Conservation (phyloP, 2,113 vertebrate species). For the Benitochromis conjunctus region DNA sequence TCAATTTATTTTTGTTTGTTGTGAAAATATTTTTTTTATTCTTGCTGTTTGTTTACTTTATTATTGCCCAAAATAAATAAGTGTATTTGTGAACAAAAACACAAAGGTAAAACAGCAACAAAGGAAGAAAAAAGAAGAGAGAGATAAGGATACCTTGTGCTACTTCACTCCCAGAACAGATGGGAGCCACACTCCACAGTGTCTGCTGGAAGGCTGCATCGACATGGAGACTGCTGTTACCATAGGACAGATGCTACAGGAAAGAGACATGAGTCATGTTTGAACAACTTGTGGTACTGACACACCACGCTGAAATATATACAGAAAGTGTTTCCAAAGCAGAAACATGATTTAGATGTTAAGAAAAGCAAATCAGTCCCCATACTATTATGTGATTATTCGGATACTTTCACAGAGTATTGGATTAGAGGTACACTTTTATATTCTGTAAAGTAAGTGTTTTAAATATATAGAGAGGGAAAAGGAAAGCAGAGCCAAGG, state of each 20-base stretch:
- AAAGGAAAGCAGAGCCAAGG: not conserved
- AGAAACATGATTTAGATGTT: not conserved
- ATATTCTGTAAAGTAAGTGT: not conserved
- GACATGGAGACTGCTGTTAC: conserved; percentile 85
- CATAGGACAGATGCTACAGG: conserved; percentile 88
- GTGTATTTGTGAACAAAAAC: not conserved
- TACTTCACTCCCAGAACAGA: conserved; percentile 94
- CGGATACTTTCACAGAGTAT: not conserved
- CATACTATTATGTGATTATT: not conserved
- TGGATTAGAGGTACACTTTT: not conserved
- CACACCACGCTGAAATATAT: not conserved
- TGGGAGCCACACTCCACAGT: conserved; percentile 92
- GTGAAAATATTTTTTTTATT: not conserved
- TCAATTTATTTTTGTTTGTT: not conserved
- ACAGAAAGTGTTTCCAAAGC: not conserved
- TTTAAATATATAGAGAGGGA: not conserved
- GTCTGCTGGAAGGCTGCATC: conserved; percentile 98
- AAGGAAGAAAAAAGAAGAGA: not conserved
- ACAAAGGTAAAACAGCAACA: not conserved
- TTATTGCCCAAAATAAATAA: not conserved
- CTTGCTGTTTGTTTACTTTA: not conserved
- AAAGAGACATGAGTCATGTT: not conserved
- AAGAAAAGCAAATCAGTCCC: not conserved
- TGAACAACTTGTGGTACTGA: not conserved
- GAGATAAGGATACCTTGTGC: conserved; percentile 82